phyloP scores from a whole-genome alignment of 2,113 vertebrate species.

The Paracanthobrama guichenoti region DNA sequence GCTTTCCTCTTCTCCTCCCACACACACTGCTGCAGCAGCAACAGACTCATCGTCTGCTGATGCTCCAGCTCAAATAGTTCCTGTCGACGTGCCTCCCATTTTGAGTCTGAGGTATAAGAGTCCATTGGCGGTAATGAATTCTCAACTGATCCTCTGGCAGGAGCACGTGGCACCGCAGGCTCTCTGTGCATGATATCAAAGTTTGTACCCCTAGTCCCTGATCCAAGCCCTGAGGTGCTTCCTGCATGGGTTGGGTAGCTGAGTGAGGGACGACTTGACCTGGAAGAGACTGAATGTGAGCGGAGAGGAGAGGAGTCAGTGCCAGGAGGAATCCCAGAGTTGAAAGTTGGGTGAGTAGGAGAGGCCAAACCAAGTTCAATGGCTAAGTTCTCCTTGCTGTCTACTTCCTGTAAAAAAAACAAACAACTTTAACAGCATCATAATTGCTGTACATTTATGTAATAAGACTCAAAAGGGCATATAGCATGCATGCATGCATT shows the following conservation, averaged over 20 bases:
- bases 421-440: not conserved
- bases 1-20: conserved; percentile 71
- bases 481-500: not conserved
- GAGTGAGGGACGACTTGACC: conserved; percentile 47
- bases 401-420: conserved; percentile 57
- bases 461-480: not conserved
- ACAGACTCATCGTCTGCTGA: conserved; percentile 75
- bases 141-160: conserved; percentile 45
- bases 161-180: not conserved
- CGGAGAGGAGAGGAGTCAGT: conserved; percentile 58
- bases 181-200: conserved; percentile 46
- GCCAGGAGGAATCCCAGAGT: conserved; percentile 55
- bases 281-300: conserved; percentile 54
- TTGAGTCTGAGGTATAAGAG: conserved; percentile 22
- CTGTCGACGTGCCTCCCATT: conserved; percentile 62
- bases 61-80: conserved; percentile 76
- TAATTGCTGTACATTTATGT: not conserved
- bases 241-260: conserved; percentile 33
- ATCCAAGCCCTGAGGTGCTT: conserved; percentile 27
- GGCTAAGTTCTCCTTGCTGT: conserved; percentile 70
- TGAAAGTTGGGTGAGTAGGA: conserved; percentile 53
- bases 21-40: conserved; percentile 75
- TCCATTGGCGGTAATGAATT: conserved; percentile 34
- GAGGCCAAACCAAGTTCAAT: conserved; percentile 64
- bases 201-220: conserved; percentile 11